Evolutionary conservation across 2,888 invertebrate genomes (phyloP), one percentile per base, ranked within the genome.

Genomic region (Folsomia candida): DNA sequence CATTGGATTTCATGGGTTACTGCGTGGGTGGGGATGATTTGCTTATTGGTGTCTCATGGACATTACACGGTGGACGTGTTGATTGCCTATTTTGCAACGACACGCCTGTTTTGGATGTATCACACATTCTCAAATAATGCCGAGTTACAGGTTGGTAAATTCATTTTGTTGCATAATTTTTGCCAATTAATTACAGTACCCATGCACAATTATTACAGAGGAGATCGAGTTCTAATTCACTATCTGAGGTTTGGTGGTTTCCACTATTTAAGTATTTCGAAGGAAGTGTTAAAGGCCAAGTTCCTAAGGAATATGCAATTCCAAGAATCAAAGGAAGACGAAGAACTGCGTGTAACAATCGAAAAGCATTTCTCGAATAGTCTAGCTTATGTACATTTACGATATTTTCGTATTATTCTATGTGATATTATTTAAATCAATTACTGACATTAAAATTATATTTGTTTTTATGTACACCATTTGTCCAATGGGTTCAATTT

Each of bases 11-110:
- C 81, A 24, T 82, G 82, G 80, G 29, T 81, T 20, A 76, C 82
- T 29, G 80, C 81, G 24, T 76, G 80, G 68, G 68, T 77, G 20
- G 85, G 84, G 29, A 83, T 85, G 66, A 77, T 83, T 24, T 82
- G 83, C 70, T 79, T 86, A 27, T 81, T 86, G 27, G 78, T 85
- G 22, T 83, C 85, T 1, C 81, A 83, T 60, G 85, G 84, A 14
- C 86, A 86, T 79, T 86, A 86, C 80, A 84, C 85, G 20, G 82
- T 86, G 24, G 86, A 86, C 80, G 83, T 86, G 67, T 78, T 86
- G 67, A 79, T 86, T 60, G 85, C 84, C 27, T 86, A 86, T 79
- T 85, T 82, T 79, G 82, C 84, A 57, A 83, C 84, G 54, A 86
- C 85, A 1, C 79, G 85, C 69, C 79, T 85, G 28, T 86, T 86